phyloP scores from a whole-genome alignment of 2,888 invertebrate species.

The Tetragnatha montana region DNA sequence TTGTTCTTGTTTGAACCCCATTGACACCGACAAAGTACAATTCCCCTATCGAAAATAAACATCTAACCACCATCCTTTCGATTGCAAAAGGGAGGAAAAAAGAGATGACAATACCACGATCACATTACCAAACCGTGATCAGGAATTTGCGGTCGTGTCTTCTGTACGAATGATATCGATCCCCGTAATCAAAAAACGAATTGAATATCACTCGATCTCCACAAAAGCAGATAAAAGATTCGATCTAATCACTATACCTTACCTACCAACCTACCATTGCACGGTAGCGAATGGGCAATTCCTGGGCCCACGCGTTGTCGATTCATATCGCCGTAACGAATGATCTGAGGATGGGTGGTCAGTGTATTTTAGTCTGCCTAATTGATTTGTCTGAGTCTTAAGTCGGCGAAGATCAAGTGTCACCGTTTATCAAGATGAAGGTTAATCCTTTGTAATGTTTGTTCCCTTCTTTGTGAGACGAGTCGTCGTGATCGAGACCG shows the following conservation, averaged over 20 bases:
- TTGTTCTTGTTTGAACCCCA: background rate
- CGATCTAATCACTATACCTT: background rate
- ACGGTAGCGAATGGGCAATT: background rate
- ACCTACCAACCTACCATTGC: too few species aligned
- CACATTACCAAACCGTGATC: constrained; percentile 15
- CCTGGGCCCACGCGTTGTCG: constrained; percentile 1
- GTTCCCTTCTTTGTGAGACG: background rate
- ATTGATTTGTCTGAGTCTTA: constrained; percentile 32
- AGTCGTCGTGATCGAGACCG: background rate
- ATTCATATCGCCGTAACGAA: background rate
- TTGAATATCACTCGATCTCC: constrained; percentile 24
- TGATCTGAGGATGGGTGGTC: constrained; percentile 15
- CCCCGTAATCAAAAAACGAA: background rate
- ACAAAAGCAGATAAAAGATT: constrained; percentile 4
- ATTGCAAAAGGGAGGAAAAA: background rate
- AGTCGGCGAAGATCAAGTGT: background rate
- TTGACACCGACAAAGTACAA: background rate
- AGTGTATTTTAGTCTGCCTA: constrained; percentile 7
- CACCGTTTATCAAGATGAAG: constrained; percentile 16
- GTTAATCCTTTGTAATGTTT: constrained; percentile 3
- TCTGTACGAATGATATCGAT: background rate
- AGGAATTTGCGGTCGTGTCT: constrained; percentile 15
- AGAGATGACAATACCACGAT: constrained; percentile 6
- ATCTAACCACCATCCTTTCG: background rate
- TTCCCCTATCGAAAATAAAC: constrained; percentile 13